phyloP scores from a whole-genome alignment of 2,888 invertebrate genomes.

The Macrostomum cliftonense region DNA sequence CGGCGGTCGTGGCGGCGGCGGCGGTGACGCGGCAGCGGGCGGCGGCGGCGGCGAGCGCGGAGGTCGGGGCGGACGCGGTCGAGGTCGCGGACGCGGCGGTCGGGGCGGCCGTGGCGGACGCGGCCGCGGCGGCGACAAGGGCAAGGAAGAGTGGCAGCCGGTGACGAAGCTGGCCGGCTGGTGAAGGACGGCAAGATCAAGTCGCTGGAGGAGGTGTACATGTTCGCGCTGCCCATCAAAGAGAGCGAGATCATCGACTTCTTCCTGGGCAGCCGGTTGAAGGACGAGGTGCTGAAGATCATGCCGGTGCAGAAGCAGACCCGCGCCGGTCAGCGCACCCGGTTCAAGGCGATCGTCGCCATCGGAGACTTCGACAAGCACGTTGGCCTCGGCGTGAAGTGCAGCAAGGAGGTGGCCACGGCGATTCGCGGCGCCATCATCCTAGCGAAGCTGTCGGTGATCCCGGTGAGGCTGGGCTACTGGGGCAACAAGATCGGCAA shows the following conservation, averaged over 20 bases:
- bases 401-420: conserved; percentile 99
- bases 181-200: conserved; percentile 88
- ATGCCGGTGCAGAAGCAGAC: conserved; percentile 99
- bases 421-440: conserved; percentile 98
- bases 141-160: conserved; percentile 79
- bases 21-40: too few relatives aligned
- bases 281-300: conserved; percentile 96
- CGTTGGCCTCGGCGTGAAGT: conserved; percentile 94
- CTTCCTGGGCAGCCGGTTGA: conserved; percentile 73
- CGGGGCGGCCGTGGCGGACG: conserved; percentile 36
- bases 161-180: conserved; percentile 87
- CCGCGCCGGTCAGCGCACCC: conserved; percentile 93
- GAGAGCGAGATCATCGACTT: conserved; percentile 96
- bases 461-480: conserved; percentile 92
- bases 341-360: conserved; percentile 71
- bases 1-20: too few relatives aligned
- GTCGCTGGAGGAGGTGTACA: conserved; percentile 85
- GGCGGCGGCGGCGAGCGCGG: conserved; percentile 15
- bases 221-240: conserved; percentile 94
- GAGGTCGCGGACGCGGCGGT: conserved; percentile 41
- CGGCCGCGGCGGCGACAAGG: conserved; percentile 56
- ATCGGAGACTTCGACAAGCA: conserved; percentile 97
- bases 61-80: conserved; percentile 43
- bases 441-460: conserved; percentile 85
- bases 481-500: conserved; percentile 99